Conservation (phyloP, 2,888 invertebrate genomes). For the Cephus rjabovi region DNA sequence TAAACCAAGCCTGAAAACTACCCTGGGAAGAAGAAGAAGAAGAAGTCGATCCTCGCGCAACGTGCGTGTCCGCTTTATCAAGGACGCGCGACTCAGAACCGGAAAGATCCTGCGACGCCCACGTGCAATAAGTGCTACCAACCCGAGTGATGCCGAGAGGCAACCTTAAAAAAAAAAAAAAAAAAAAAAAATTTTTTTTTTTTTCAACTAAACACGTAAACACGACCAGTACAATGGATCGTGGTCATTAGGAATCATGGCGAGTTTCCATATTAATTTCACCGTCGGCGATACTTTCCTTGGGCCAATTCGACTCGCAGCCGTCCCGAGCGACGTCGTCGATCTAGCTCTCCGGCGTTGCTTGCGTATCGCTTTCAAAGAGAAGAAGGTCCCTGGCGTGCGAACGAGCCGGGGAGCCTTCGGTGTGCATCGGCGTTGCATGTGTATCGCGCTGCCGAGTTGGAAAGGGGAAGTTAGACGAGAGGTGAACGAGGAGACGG, state of each 20-base stretch:
- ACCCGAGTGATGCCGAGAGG: not conserved
- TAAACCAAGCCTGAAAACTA: not conserved
- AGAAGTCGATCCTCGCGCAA: not conserved
- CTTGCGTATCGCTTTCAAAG: conserved; percentile 22
- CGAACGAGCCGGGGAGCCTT: conserved; percentile 6
- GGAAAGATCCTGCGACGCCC: conserved; percentile 66
- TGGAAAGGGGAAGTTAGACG: conserved; percentile 60
- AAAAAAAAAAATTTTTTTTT: not conserved
- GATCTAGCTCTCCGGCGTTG: not conserved
- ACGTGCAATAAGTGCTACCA: not conserved
- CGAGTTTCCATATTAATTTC: not conserved
- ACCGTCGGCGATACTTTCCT: not conserved
- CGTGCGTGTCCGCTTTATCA: conserved; percentile 47
- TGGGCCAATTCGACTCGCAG: not conserved
- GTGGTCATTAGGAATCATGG: too few species aligned
- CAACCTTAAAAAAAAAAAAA: not conserved
- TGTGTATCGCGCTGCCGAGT: conserved; percentile 45
- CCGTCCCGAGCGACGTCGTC: not conserved
- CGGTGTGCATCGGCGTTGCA: conserved; percentile 40
- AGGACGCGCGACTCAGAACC: conserved; percentile 58
- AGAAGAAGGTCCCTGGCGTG: conserved; percentile 15
- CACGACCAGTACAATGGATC: not conserved
- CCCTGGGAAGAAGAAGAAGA: conserved; percentile 10
- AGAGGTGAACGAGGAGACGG: conserved; percentile 21
- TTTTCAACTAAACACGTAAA: not conserved